Evolutionary conservation across 2,888 invertebrate species (phyloP).

Genomic region (Tortricodes alternella): DNA sequence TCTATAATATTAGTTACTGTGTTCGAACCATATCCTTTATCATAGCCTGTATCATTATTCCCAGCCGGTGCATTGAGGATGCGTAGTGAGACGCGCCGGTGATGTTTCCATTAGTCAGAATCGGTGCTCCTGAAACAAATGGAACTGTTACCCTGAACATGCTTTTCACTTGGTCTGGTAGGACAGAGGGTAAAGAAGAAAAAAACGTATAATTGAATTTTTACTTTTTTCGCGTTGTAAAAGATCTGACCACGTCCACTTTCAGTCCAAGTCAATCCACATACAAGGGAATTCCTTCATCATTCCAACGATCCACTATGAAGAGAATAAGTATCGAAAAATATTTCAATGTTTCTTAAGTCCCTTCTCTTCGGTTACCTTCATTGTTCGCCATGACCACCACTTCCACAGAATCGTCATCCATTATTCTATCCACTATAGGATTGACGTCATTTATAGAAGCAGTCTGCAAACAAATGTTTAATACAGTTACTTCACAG

Average conservation of each 20-base stretch:
- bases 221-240: no score
- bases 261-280: no score
- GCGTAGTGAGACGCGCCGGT: constrained; percentile 57
- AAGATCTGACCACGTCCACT: no score
- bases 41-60: constrained; percentile 47
- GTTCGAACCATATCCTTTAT: constrained; percentile 62
- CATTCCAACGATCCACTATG: no score
- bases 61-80: constrained; percentile 48
- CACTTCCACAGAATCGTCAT: constrained; percentile 69
- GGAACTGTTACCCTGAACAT: not conserved
- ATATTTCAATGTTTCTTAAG: no score
- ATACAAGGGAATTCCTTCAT: no score
- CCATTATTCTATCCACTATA: constrained; percentile 69
- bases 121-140: constrained; percentile 55
- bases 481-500: no score
- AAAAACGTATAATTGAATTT: not conserved
- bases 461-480: constrained; percentile 58
- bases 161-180: not conserved
- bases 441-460: constrained; percentile 62
- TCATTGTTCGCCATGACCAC: constrained; percentile 72
- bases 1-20: not conserved
- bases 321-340: no score
- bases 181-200: not conserved
- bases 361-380: constrained; percentile 43
- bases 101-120: constrained; percentile 62